phyloP scores from a whole-genome alignment of 2,113 vertebrate species.

The Oreochromis spilurus region DNA sequence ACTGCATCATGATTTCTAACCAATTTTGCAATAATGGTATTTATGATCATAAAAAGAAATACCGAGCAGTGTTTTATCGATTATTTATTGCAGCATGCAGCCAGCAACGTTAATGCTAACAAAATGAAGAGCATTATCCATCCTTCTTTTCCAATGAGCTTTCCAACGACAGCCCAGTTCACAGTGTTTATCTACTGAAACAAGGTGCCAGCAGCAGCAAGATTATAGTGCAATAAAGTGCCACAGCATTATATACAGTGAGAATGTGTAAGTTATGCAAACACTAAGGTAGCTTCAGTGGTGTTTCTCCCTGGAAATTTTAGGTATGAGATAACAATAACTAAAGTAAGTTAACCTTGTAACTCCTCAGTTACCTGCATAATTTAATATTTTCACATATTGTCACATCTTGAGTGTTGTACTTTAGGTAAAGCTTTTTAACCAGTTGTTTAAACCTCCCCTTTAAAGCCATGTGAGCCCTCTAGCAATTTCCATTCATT shows the following conservation, averaged over 20 bases:
- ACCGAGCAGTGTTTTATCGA: not conserved
- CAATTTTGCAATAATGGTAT: not conserved
- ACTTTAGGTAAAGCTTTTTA: not conserved
- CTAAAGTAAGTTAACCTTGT: not conserved
- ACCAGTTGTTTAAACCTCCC: not conserved
- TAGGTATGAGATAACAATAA: not conserved
- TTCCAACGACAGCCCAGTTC: not conserved
- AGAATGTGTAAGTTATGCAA: rapidly evolving
- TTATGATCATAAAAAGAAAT: not conserved
- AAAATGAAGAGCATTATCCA: not conserved
- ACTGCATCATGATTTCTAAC: not conserved
- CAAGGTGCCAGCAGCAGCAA: not conserved
- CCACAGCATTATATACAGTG: not conserved
- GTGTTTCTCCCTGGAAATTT: not conserved
- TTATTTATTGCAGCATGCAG: not conserved
- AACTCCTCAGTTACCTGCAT: not conserved
- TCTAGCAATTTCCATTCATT: not conserved
- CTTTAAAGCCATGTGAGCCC: rapidly evolving
- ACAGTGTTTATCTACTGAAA: not conserved
- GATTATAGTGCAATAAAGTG: not conserved
- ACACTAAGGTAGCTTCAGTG: not conserved
- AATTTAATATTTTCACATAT: not conserved
- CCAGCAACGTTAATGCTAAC: not conserved
- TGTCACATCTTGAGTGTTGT: not conserved
- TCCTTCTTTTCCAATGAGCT: not conserved